phyloP scores from a whole-genome alignment of 2,888 invertebrate species.

The Argyresthia albistria region DNA sequence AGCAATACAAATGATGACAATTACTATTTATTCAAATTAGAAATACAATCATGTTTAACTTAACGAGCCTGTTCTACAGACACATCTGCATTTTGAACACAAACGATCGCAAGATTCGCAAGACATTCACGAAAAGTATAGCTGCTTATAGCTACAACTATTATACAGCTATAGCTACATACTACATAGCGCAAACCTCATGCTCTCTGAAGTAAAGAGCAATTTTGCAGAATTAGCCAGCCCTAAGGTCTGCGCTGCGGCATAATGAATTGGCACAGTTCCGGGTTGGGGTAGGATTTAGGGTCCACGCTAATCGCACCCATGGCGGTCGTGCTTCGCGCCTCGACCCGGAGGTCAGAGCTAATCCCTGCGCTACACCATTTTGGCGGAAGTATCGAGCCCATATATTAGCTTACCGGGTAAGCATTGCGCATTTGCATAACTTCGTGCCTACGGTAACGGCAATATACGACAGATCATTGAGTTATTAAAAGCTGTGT shows the following conservation, averaged over 20 bases:
- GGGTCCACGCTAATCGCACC: constrained; percentile 23
- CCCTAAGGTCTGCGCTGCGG: background rate
- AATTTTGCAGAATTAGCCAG: too few species aligned
- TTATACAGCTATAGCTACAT: too few species aligned
- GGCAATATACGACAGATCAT: too few species aligned
- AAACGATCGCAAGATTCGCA: too few species aligned
- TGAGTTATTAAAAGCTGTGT: too few species aligned
- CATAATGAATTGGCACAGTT: constrained; percentile 9
- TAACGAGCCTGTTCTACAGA: too few species aligned
- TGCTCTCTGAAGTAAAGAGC: background rate
- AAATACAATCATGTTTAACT: too few species aligned
- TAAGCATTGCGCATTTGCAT: background rate
- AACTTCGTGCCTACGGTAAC: background rate
- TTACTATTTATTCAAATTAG: too few species aligned
- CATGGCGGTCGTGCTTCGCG: constrained; percentile 22
- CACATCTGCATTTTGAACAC: too few species aligned
- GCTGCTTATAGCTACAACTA: background rate
- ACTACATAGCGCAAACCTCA: background rate
- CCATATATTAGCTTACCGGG: background rate
- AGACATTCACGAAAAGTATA: too few species aligned
- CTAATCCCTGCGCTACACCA: constrained; percentile 26
- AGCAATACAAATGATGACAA: too few species aligned
- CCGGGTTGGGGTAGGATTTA: constrained; percentile 17
- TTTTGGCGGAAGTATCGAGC: constrained; percentile 17
- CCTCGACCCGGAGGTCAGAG: constrained; percentile 24